Base-by-base conservation (phyloP, 2,113 vertebrate species). In the Platichthys flesus region DNA sequence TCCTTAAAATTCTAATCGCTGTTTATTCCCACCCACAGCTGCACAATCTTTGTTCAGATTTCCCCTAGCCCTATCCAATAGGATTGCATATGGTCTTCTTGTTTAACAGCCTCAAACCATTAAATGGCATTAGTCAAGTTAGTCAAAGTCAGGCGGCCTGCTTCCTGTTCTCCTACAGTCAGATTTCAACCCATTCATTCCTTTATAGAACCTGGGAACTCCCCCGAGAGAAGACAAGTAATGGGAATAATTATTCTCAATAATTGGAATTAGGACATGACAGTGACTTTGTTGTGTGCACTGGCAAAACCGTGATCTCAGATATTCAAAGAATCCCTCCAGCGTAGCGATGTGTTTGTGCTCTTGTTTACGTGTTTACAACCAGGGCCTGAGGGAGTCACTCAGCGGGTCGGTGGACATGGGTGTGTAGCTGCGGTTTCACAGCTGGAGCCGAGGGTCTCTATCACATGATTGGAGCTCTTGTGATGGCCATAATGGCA, bases 311-410 rank as follows among this genome's bases (percentile, higher is more conserved):
- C 73, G 74, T 71, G 64, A 72, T 61, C 55, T 67, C 28, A 84
- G 60, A 60, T 59, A 71, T 82, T 66, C 63, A 13, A 82, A 88
- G 78, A 89, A 90, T 82, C 72, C 72, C 75, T 74, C n/a, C 71
- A 69, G 49, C 31, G 13, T 26, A 77, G 42, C 61, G 37, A 55
- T 67, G 61, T 68, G 57, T 71, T 65, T 31, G 31, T 31, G 31
- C 65, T 76, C 28, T 80, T 89, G 78, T 87, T 86, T 85, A 69
- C 67, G 60, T 90, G 85, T 87, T 91, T 85, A 85, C 82, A 74
- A 47, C 42, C 52, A 14, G 62, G 59, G 6, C 23, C 24, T 24
- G 35, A 31, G 79, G 82, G 76, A 79, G 78, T 76, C 61, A 61
- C 67, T 58, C 16, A 66, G 71, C 14, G 18, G 62, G 62, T 12